Evolutionary conservation across 1,140 invertebrate genomes (phyloP).

Genomic region (Drosophila pandora): DNA sequence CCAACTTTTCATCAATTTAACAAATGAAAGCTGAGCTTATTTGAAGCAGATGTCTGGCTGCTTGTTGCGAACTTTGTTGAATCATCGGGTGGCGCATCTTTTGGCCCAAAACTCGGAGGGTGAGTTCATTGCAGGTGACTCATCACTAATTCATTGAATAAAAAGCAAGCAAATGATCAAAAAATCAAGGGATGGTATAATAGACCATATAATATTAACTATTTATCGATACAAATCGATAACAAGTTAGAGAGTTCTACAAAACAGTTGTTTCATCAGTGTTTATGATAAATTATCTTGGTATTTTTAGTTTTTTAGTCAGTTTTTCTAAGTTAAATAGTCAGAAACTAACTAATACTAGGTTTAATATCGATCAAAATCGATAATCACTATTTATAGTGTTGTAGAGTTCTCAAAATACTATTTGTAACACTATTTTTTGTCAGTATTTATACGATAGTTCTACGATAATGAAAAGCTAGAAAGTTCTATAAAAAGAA

Average conservation of each 20-base stretch:
- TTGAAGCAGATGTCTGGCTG: constrained; percentile 21
- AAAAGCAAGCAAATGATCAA: constrained; percentile 6
- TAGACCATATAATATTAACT: background rate
- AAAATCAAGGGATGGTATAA: background rate
- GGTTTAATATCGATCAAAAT: no score
- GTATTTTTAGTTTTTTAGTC: no score
- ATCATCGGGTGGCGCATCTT: constrained; percentile 35
- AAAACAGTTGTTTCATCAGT: background rate
- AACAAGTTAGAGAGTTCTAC: background rate
- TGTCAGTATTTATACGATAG: no score
- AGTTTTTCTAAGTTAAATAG: no score
- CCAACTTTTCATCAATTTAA: constrained; percentile 34
- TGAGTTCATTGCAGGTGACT: constrained; percentile 43
- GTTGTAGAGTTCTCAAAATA: no score
- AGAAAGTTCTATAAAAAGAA: no score
- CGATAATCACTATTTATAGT: no score
- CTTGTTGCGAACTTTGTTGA: constrained; percentile 21
- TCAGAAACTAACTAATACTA: no score
- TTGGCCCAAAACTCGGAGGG: constrained; percentile 10
- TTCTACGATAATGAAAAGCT: no score
- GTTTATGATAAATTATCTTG: background rate
- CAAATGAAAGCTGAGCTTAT: constrained; percentile 47
- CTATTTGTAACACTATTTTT: no score
- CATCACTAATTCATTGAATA: background rate
- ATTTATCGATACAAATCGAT: background rate